These are phyloP conservation scores for Panthera leo DNA, from an alignment of 2,113 vertebrate genomes.

Conservation along the genomic window DNA sequence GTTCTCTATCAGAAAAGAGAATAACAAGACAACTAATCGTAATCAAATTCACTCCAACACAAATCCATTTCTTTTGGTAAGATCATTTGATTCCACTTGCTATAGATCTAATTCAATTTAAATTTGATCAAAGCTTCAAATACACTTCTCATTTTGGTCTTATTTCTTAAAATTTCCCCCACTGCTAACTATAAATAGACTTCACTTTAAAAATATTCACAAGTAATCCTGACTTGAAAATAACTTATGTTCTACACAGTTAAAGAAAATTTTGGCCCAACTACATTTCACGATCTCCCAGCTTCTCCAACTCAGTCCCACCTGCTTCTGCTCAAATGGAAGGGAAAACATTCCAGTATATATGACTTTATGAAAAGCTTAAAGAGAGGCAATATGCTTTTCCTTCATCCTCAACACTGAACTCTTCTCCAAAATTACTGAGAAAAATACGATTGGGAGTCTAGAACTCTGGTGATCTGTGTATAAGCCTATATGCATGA, in stretches of 20 bases:
- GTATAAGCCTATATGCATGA: not conserved
- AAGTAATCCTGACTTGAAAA: constrained; percentile 30
- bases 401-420: not conserved
- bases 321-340: constrained; percentile 15
- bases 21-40: not conserved
- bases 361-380: not conserved
- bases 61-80: not conserved
- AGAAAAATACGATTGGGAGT: not conserved
- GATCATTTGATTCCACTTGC: constrained; percentile 3
- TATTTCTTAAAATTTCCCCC: constrained; percentile 25
- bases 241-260: not conserved
- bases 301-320: not conserved
- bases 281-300: not conserved
- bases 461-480: not conserved
- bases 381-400: not conserved
- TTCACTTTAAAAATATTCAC: constrained; percentile 39
- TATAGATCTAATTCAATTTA: constrained; percentile 9
- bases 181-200: not conserved
- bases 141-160: constrained; percentile 3
- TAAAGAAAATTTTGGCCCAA: constrained; percentile 14
- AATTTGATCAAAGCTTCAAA: constrained; percentile 4
- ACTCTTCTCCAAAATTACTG: constrained; percentile 11
- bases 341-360: not conserved
- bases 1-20: constrained; percentile 1
- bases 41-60: not conserved